phyloP scores from a whole-genome alignment of 2,888 invertebrate species.

The Brachypalpus laphriformis region DNA sequence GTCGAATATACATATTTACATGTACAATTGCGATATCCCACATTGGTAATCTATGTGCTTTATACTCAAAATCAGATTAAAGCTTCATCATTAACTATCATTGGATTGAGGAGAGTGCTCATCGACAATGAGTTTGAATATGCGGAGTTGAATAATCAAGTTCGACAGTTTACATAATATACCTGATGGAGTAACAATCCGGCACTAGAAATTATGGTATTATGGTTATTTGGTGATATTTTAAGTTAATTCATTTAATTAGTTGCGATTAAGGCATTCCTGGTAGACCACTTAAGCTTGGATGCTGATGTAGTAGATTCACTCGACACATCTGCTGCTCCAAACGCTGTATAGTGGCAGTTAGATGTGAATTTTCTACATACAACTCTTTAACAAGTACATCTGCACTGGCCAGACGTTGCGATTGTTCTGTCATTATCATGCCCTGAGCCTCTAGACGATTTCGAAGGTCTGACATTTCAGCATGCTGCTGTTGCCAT shows the following conservation, averaged over 20 bases:
- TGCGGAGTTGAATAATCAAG: conserved; percentile 27
- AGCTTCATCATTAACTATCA: conserved; percentile 6
- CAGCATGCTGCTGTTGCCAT: conserved; percentile 82
- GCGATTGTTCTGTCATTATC: conserved; percentile 84
- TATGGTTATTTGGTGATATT: conserved; percentile 67
- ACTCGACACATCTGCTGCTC: conserved; percentile 82
- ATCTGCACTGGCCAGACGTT: conserved; percentile 89
- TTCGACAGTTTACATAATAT: conserved; percentile 47
- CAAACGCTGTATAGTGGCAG: conserved; percentile 84
- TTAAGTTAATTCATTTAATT: conserved; percentile 29
- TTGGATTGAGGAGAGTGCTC: conserved; percentile 10
- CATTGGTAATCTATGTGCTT: conserved; percentile 10
- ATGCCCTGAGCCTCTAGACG: conserved; percentile 83
- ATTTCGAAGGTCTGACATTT: conserved; percentile 83
- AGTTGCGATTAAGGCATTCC: conserved; percentile 78
- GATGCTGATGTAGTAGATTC: conserved; percentile 81
- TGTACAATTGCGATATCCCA: conserved; percentile 34
- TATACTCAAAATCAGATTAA: background rate
- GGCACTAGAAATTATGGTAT: conserved; percentile 54
- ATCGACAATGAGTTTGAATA: background rate
- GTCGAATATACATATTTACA: conserved; percentile 43
- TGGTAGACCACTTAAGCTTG: conserved; percentile 76
- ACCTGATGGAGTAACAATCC: conserved; percentile 65
- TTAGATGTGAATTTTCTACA: conserved; percentile 92
- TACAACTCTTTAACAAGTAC: conserved; percentile 91